Percentiles rank a stretch among this genome's conserved stretches.
phyloP scores from a whole-genome alignment of 53 echinoderm and acorn worm genomes.

The Zoroaster sp. region DNA sequence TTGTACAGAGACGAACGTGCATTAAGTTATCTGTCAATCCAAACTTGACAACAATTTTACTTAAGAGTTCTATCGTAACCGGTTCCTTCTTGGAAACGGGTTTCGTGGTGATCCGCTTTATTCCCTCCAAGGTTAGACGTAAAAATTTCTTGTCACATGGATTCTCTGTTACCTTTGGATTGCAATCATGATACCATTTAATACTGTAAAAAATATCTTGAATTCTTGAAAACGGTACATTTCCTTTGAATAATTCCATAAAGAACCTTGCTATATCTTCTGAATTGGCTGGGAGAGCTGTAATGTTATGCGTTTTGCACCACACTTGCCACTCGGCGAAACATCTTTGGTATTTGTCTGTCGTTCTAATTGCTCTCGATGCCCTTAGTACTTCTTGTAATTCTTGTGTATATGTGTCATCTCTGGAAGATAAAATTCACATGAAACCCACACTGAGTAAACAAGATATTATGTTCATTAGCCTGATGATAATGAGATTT shows the following conservation, averaged over 20 bases:
- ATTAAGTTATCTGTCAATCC: background rate
- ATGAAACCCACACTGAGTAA: background rate
- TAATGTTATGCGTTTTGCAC: background rate
- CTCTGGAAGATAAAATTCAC: background rate
- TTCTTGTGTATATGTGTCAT: background rate
- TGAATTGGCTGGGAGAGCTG: background rate
- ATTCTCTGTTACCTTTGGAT: background rate
- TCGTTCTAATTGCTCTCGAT: slow-evolving; percentile 29
- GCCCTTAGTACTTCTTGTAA: background rate
- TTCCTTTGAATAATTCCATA: background rate
- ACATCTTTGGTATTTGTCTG: background rate
- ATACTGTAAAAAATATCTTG: slow-evolving; percentile 7
- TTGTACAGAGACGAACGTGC: background rate
- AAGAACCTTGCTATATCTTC: slow-evolving; percentile 37
- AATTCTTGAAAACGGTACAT: background rate
- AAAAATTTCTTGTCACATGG: slow-evolving; percentile 9
- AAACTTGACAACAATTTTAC: background rate
- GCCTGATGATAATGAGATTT: background rate
- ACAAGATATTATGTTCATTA: background rate
- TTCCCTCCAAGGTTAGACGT: background rate
- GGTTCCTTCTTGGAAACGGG: slow-evolving; percentile 1
- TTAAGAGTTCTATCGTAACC: background rate
- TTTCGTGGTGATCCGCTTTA: background rate
- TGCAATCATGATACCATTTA: slow-evolving; percentile 10
- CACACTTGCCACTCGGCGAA: slow-evolving; percentile 22